Percentiles rank a stretch among this genome's conserved stretches.
Conservation (phyloP, 2,888 invertebrate genomes). For the Dusona sp. region DNA sequence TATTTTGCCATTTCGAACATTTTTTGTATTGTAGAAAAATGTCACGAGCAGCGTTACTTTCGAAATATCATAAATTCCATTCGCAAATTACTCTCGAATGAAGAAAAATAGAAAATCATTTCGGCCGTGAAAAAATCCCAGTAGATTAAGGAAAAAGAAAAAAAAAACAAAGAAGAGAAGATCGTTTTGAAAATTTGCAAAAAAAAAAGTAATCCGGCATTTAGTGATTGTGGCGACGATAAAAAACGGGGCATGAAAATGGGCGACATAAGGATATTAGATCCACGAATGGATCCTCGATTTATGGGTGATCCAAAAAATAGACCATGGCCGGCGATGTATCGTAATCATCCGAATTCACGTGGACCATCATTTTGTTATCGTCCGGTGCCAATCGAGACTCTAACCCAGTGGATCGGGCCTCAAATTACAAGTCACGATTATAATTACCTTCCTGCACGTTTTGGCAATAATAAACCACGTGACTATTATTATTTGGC, state of each 20-base stretch:
- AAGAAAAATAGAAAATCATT: background rate
- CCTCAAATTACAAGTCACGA: slow-evolving; percentile 86
- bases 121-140: background rate
- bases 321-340: slow-evolving; percentile 89
- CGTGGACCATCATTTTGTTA: slow-evolving; percentile 82
- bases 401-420: slow-evolving; percentile 85
- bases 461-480: slow-evolving; percentile 83
- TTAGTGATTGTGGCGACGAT: background rate
- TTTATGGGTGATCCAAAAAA: slow-evolving; percentile 84
- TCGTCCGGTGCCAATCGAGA: slow-evolving; percentile 85
- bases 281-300: slow-evolving; percentile 87
- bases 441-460: slow-evolving; percentile 86
- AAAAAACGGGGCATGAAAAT: slow-evolving; percentile 76
- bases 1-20: background rate
- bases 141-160: background rate
- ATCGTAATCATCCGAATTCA: slow-evolving; percentile 83
- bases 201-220: background rate
- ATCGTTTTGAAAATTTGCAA: background rate
- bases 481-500: slow-evolving; percentile 88
- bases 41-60: background rate
- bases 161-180: background rate
- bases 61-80: background rate
- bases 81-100: background rate
- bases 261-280: slow-evolving; percentile 87
- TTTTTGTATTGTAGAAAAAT: background rate